Percentiles rank a stretch among this genome's conserved stretches.
Conservation (phyloP, 2,888 invertebrate genomes). For the Rhabditoides inermis region DNA sequence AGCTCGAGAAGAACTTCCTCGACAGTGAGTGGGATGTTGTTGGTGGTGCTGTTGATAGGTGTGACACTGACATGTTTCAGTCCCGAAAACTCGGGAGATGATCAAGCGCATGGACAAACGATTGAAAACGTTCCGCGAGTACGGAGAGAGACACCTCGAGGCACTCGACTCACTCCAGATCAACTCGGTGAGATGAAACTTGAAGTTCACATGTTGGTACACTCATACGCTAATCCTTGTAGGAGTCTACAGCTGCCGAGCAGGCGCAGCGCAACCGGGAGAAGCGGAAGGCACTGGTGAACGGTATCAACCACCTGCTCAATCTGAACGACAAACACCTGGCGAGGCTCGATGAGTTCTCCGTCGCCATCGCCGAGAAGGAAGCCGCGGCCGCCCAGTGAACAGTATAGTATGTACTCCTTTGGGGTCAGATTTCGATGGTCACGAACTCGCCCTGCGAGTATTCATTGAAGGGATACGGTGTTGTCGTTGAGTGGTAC, state of each 20-base stretch:
- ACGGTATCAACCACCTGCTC: slow-evolving; percentile 39
- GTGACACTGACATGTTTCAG: slow-evolving; percentile 12
- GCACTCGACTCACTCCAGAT: slow-evolving; percentile 42
- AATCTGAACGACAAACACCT: slow-evolving; percentile 40
- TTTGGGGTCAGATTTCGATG: too few species aligned
- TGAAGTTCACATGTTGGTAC: slow-evolving; percentile 21
- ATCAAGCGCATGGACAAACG: slow-evolving; percentile 36
- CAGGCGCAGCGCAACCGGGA: slow-evolving; percentile 41
- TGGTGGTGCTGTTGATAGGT: neutral
- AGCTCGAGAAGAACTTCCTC: slow-evolving; percentile 41
- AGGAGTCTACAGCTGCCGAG: too few species aligned
- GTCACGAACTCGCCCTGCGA: too few species aligned
- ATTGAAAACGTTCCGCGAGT: slow-evolving; percentile 37
- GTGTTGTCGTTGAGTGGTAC: too few species aligned
- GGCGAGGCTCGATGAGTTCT: slow-evolving; percentile 24
- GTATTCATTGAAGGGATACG: too few species aligned
- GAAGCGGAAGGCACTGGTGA: slow-evolving; percentile 39
- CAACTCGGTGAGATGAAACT: slow-evolving; percentile 25
- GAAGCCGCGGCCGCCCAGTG: too few species aligned
- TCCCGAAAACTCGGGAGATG: slow-evolving; percentile 33
- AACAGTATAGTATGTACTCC: too few species aligned
- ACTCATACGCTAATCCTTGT: too few species aligned
- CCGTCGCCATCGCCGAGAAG: too few species aligned
- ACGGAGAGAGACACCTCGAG: slow-evolving; percentile 34
- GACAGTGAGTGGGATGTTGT: slow-evolving; percentile 18